A percentile compares a stretch with the other conserved stretches of the same genome.
Conservation (phyloP, 2,113 vertebrate genomes). For the Siniperca knerii region DNA sequence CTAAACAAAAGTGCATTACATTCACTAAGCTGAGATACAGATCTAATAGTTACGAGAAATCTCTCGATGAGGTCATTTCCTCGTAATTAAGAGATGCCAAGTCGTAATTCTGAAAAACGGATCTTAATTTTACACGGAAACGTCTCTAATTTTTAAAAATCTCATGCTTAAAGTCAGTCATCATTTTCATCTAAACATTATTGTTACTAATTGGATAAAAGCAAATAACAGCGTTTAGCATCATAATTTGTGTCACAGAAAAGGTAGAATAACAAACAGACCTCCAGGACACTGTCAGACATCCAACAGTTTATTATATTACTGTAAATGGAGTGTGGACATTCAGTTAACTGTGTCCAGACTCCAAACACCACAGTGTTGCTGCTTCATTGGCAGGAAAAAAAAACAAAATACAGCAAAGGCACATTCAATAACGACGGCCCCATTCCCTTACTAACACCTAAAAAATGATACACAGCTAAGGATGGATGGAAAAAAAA, state of each 20-base stretch:
- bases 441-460: constrained; percentile 46
- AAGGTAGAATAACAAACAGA: neutral
- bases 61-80: too few relatives aligned
- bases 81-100: too few relatives aligned
- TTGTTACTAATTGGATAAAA: neutral
- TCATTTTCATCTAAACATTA: too few relatives aligned
- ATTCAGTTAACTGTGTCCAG: constrained; percentile 23
- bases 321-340: neutral
- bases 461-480: constrained; percentile 6
- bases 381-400: constrained; percentile 43
- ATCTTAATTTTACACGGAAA: too few relatives aligned
- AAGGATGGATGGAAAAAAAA: constrained; percentile 2
- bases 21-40: too few relatives aligned
- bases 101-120: too few relatives aligned
- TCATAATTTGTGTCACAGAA: neutral
- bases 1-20: too few relatives aligned
- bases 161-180: neutral
- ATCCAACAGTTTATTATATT: neutral
- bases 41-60: too few relatives aligned
- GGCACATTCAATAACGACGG: constrained; percentile 57
- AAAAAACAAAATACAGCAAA: constrained; percentile 58
- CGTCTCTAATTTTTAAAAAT: too few relatives aligned
- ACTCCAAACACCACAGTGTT: constrained; percentile 22
- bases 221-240: neutral
- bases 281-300: neutral